phyloP scores from a whole-genome alignment of 2,113 vertebrate species.

The Actinemys pallida region DNA sequence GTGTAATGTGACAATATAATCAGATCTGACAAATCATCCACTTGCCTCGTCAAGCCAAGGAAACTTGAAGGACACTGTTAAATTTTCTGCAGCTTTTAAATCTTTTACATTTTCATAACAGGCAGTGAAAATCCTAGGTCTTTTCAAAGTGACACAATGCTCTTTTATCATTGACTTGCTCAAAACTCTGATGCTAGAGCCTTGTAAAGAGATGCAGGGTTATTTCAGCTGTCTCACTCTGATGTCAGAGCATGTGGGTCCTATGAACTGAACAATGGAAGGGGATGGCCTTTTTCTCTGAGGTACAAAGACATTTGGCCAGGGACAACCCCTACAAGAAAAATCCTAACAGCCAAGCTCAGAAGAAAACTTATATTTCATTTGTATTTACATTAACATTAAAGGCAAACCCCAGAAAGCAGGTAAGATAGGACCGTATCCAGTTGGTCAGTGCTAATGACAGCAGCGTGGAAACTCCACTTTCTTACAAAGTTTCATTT shows the following conservation, averaged over 20 bases:
- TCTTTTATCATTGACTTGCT: neutral
- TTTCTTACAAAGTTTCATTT: neutral
- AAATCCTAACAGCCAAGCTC: neutral
- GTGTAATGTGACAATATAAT: neutral
- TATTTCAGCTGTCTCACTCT: neutral
- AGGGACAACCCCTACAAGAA: neutral
- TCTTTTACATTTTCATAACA: neutral
- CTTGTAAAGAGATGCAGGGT: neutral
- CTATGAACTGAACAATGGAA: neutral
- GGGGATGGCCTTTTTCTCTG: neutral
- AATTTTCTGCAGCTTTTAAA: accelerated
- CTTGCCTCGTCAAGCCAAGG: neutral
- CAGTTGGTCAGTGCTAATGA: neutral
- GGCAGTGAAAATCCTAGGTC: neutral
- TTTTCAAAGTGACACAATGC: neutral
- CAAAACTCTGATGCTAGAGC: neutral
- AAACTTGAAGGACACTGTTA: neutral
- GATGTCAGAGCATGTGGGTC: neutral
- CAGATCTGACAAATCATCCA: neutral
- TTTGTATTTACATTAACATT: neutral
- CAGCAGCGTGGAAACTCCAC: accelerated
- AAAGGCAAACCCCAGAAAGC: neutral
- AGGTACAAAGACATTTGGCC: neutral
- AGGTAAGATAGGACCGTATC: neutral
- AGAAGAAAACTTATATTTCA: neutral